Evolutionary conservation across 2,113 vertebrate genomes (phyloP), one percentile per base, ranked within the genome.

Genomic region (Saccopteryx leptura): DNA sequence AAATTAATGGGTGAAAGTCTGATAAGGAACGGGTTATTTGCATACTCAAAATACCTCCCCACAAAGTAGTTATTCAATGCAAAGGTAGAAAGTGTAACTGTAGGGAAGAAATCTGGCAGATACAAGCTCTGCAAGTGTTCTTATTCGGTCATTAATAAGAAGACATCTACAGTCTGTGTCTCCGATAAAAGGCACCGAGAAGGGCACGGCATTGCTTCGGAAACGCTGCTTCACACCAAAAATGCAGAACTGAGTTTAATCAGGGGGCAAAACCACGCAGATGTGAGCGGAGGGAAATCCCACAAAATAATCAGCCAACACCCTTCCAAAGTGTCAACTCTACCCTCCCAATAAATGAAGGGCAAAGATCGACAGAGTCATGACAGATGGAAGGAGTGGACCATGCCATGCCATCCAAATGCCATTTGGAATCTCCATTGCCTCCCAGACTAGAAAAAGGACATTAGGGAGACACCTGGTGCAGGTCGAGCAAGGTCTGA

Each of bases 51-150:
- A n/a, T 93, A 84, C 60, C 14, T 76, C n/a, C 63, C 9, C 28
- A 63, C 61, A 91, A 93, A 86, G 39, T 82, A 23, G 0, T 75
- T 81, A n/a, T 28, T 95, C 90, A 94, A 76, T 54, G 79, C 48
- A 61, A 89, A 81, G 3, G 31, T 12, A 14, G 4, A 85, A 80
- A 54, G 46, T 85, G 19, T 50, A 91, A 56, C 18, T 26, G 33
- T 5, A n/a, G 50, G 46, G 4, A 15, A 69, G 46, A 74, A 69
- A 84, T 26, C 63, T 66, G 58, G 56, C 65, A 84, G 33, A 28
- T 72, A 50, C 58, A 85, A 54, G 10, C 24, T 75, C 69, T 8
- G 52, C 39, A 88, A 87, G n/a, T 13, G 3, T 65, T 91, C 11
- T 83, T 39, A 52, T 61, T 54, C 86, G 86, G 65, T 68, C 19